These are phyloP conservation scores for Oreohelix idahoensis DNA, from an alignment of 1,140 invertebrate genomes.

Conservation along the genomic window DNA sequence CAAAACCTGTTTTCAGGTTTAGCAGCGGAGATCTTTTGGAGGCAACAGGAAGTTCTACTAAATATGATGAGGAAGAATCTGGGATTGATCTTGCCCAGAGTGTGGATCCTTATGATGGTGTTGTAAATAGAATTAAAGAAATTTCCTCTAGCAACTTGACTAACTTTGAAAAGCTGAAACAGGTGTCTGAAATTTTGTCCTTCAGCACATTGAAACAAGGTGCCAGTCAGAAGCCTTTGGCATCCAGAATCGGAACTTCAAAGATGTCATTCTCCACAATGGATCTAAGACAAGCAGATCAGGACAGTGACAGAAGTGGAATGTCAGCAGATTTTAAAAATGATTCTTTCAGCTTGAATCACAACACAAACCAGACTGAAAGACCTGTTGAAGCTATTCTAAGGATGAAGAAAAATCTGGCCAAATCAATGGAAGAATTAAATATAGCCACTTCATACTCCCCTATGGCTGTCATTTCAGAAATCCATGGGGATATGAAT, in stretches of 20 bases:
- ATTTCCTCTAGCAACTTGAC: conserved; percentile 26
- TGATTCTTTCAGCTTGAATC: not conserved
- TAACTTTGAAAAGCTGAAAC: conserved; percentile 30
- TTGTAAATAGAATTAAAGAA: conserved; percentile 29
- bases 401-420: conserved; percentile 38
- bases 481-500: not conserved
- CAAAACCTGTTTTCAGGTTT: conserved; percentile 10
- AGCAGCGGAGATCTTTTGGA: not conserved
- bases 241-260: not conserved
- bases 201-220: not conserved
- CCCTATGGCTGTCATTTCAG: not conserved
- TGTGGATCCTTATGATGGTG: conserved; percentile 28
- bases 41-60: no score
- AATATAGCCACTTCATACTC: not conserved
- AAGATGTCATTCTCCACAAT: conserved; percentile 19
- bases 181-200: conserved; percentile 19
- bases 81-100: not conserved
- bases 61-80: not conserved
- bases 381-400: conserved; percentile 27
- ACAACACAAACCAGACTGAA: not conserved
- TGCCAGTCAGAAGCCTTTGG: not conserved
- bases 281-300: conserved; percentile 3
- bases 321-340: not conserved
- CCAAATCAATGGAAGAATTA: conserved; percentile 39
- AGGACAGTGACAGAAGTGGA: not conserved